Base-by-base conservation (phyloP, 2,888 invertebrate genomes). In the Lasioglossum oenotherae region DNA sequence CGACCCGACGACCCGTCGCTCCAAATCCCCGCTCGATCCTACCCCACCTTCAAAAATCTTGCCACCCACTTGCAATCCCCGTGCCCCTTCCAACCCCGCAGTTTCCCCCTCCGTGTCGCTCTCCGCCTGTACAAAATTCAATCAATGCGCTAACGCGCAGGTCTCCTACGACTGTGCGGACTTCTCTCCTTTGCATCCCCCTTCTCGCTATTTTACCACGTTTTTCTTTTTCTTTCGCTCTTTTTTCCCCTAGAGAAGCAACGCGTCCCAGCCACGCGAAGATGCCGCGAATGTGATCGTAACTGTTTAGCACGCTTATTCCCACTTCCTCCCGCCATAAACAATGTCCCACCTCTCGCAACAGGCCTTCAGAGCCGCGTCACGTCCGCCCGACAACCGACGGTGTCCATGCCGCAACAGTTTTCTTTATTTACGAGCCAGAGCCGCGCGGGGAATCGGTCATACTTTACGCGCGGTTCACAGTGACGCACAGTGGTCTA, bases 101-200 rank as follows among this genome's bases (percentile, higher is more conserved):
- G 57, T 3, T n/a, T 81, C 83, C 88, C 86, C 75, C 85, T 57
- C 82, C 79, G 16, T 5, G 64, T 64, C 76, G 44, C 80, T 73
- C 82, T 79, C 86, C 67, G 85, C 82, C 89, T 83, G 87, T 89
- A 90, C 88, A 86, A 91, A 92, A 93, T 93, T 92, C 91, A 93
- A 93, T 93, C 92, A 93, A 92, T 93, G 93, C 90, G 82, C 87
- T 87, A 88, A 82, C 90, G 88, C 90, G 86, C 88, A 90, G 88
- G 87, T 86, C 89, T 77, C 82, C 82, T 88, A 78, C 85, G 80
- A 84, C 86, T 85, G 87, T 84, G 84, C 87, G 73, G 83, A 74
- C 74, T 83, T 84, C 82, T 73, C 80, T 74, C 84, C 71, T 84
- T 85, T 75, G 81, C 83, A 76, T 75, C 78, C 38, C 73, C 41